Base-by-base conservation (phyloP, 2,888 invertebrate species). In the Acanthococcus lagerstroemiae region DNA sequence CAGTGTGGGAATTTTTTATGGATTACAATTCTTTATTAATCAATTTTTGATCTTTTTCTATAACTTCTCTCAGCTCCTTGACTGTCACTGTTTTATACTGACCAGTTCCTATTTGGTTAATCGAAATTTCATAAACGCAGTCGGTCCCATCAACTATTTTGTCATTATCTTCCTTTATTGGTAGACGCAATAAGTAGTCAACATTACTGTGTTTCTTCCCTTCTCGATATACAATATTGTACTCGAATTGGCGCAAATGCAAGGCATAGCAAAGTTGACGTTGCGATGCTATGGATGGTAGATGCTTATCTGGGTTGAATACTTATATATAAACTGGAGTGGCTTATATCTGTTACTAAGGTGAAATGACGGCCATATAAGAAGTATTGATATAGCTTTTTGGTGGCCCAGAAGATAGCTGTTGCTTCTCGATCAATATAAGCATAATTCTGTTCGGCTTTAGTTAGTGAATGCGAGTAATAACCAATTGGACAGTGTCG, bases 391-490 rank as follows among this genome's bases (percentile, higher is more conserved):
- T 54, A 63, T 6, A 52, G 37, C 22, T 63, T 63, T 17, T 54
- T 63, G 2, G 30, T 12, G 1, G 30, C 63, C 57, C 63, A 63
- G 24, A 66, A 55, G 4, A 70, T 67, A n/a, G 69, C 68, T 19
- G 67, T 24, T 22, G 68, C 69, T 67, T 70, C 69, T 27, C 68
- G 1, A 50, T 70, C 69, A 17, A 70, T 26, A 25, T 70, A 69
- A 27, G 60, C 60, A 30, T 70, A 70, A 63, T 68, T 67, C 24
- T 30, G 6, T 19, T 48, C 55, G 4, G 58, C 45, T 30, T 44
- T 26, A 9, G 70, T 65, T 15, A 71, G 54, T 4, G 60, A 63
- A 37, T 54, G 67, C 6, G 71, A 71, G 2, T 54, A 61, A 25
- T 52, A 70, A 1, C 58, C 69, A 9, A 70, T 69, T 4, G 70